Conservation (phyloP, 2,888 invertebrate species). For the Phalera bucephala region DNA sequence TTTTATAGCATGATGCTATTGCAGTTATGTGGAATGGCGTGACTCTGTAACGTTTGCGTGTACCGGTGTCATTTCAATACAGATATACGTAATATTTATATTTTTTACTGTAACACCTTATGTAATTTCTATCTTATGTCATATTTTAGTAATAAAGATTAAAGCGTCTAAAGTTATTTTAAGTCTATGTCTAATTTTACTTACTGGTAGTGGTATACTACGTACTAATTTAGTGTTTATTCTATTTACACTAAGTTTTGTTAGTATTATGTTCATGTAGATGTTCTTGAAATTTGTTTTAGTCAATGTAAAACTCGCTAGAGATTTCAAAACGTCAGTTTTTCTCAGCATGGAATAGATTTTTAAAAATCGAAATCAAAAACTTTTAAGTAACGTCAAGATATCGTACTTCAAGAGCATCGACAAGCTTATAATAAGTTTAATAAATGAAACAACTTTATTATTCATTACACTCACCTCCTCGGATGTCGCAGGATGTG, state of each 20-base stretch:
- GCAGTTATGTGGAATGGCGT: constrained; percentile 29
- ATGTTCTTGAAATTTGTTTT: constrained; percentile 19
- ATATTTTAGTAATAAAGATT: constrained; percentile 13
- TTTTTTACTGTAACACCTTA: constrained; percentile 27
- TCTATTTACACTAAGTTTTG: constrained; percentile 30
- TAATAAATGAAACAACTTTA: constrained; percentile 34
- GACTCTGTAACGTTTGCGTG: constrained; percentile 13
- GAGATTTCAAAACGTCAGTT: too few species aligned
- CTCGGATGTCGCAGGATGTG: constrained; percentile 61
- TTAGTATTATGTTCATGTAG: constrained; percentile 11
- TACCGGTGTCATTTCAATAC: constrained; percentile 14
- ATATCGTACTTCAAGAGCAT: constrained; percentile 24
- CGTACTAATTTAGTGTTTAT: not conserved
- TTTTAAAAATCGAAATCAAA: too few species aligned
- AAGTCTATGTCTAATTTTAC: too few species aligned
- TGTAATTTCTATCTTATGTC: constrained; percentile 28
- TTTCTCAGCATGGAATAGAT: too few species aligned
- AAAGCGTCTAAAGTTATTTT: constrained; percentile 26
- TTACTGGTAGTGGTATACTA: not conserved
- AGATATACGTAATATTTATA: constrained; percentile 28
- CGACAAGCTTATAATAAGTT: constrained; percentile 8
- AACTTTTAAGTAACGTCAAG: too few species aligned
- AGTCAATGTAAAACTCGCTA: too few species aligned
- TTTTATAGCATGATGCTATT: constrained; percentile 17
- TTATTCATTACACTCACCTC: constrained; percentile 75